Base-by-base conservation (phyloP, 2,888 invertebrate genomes). In the Scaeva pyrastri region DNA sequence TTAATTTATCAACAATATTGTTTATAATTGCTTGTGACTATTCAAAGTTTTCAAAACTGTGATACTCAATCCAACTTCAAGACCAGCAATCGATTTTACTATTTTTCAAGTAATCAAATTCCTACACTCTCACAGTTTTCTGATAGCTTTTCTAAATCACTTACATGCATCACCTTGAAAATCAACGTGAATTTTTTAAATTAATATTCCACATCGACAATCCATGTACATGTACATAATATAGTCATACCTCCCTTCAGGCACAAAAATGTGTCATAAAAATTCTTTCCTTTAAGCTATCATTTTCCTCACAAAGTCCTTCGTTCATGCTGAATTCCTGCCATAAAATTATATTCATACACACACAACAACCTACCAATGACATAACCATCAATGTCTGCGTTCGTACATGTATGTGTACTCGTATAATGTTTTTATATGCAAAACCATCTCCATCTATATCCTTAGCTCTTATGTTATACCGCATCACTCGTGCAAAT, bases 191-290 rank as follows among this genome's bases (percentile, higher is more conserved):
- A 23, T 26, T 52, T 52, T 26, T 8, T 1, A 14, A 26, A 26
- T 52, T 23, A 23, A 14, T 23, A 14, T 52, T 23, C 23, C 8
- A 8, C 23, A 12, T 36, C 1, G 12, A 56, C 11, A 56, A 56
- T 31, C 31, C 56, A 31, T 31, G n/a, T n/a, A n/a, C n/a, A n/a
- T n/a, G n/a, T n/a, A n/a, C n/a, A n/a, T n/a, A n/a, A n/a, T n/a
- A n/a, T n/a, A n/a, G n/a, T n/a, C n/a, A 16, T 4, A 2, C 36
- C 31, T 5, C 1, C 1, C 31, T 5, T 31, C 6, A 31, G 11
- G 55, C 31, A n/a, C n/a, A 31, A 31, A 55, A 55, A 55, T 36
- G 11, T 56, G 31, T 36, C 56, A 36, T 56, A 36, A 56, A 16
- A 56, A 56, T 36, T 36, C n/a, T 36, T 16, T 19, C 11, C 31